Evolutionary conservation across 2,888 invertebrate species (phyloP).

Genomic region (Chalcis sispes): DNA sequence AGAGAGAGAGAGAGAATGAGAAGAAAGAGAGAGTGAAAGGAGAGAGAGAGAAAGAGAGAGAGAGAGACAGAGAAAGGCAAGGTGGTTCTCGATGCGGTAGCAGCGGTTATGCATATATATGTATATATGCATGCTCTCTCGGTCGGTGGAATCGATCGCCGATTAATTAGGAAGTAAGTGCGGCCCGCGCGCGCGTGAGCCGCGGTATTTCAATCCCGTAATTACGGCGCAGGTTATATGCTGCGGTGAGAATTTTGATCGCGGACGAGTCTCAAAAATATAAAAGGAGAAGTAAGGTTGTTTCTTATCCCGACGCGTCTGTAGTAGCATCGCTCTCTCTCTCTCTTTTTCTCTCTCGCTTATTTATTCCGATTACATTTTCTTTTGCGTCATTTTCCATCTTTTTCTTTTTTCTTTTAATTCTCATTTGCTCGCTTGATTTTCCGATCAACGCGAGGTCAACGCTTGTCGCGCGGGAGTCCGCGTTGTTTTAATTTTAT

Average conservation of each 20-base stretch:
- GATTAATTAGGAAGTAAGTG: constrained; percentile 45
- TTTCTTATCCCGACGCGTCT: not conserved
- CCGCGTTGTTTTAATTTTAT: not conserved
- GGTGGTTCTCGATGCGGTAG: not conserved
- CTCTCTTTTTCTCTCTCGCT: not conserved
- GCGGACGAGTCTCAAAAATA: constrained; percentile 15
- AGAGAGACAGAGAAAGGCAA: not conserved
- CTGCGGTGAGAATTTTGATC: no score
- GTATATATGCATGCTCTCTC: not conserved
- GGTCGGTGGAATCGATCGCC: constrained; percentile 33
- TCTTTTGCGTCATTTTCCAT: not conserved
- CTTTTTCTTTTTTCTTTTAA: not conserved
- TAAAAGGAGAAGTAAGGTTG: constrained; percentile 31
- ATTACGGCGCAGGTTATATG: constrained; percentile 38
- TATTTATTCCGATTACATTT: constrained; percentile 4
- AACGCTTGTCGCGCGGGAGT: not conserved
- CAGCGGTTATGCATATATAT: not conserved
- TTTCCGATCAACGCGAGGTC: not conserved
- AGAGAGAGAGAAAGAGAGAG: not conserved
- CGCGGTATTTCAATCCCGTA: constrained; percentile 43
- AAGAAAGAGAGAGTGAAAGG: not conserved
- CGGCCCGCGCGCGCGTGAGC: no score
- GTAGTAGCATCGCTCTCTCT: no score
- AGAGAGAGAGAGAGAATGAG: no score
- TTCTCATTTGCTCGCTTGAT: not conserved